Conservation (phyloP, 2,797 vertebrate genomes). For the Poecilia velifera region DNA sequence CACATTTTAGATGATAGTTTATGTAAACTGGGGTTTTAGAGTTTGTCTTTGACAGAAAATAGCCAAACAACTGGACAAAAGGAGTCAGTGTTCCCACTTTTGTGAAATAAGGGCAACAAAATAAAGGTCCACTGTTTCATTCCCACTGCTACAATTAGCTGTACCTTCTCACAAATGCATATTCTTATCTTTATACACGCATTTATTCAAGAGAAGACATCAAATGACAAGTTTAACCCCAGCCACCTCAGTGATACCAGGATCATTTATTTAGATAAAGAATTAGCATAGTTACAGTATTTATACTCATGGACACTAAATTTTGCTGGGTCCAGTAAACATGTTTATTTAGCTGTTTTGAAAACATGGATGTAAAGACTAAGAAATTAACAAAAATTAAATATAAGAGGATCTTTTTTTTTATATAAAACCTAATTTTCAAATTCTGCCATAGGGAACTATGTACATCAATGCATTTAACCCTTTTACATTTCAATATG, state of each 20-base stretch:
- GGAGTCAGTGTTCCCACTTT: neutral
- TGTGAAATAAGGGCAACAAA: neutral
- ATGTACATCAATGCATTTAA: neutral
- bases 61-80: neutral
- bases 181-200: neutral
- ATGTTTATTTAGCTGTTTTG: neutral
- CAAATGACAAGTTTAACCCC: neutral
- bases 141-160: neutral
- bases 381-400: neutral
- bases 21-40: no score
- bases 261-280: neutral
- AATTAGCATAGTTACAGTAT: neutral
- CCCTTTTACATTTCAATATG: neutral
- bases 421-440: neutral
- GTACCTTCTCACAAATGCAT: neutral
- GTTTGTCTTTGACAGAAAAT: neutral
- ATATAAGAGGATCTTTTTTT: neutral
- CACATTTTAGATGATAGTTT: neutral
- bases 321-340: neutral
- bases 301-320: neutral
- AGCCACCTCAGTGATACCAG: neutral
- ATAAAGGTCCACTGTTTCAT: neutral
- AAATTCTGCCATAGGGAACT: neutral
- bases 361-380: neutral
- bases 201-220: neutral